These are phyloP conservation scores for Liasis olivaceus DNA, from an alignment of 2,797 vertebrate species.

Conservation along the genomic window DNA sequence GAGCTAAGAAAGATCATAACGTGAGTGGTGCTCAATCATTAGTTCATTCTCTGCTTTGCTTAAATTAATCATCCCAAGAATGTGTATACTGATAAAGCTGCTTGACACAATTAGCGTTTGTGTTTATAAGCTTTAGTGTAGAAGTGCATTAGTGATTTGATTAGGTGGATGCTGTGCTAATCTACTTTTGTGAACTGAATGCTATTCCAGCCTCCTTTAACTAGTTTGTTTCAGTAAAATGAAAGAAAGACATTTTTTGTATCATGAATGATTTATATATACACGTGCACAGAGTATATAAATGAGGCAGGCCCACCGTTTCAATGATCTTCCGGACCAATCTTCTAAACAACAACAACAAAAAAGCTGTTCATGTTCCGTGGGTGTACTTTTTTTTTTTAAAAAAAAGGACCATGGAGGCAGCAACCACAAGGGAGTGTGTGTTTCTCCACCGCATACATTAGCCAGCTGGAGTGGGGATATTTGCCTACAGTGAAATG, in stretches of 20 bases:
- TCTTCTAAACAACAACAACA: not conserved
- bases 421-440: not conserved
- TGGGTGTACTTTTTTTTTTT: not conserved
- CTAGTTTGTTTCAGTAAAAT: not conserved
- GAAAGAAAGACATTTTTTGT: not conserved
- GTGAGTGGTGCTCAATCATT: not conserved
- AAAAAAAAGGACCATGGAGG: not conserved
- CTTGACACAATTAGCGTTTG: not conserved
- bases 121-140: not conserved
- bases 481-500: not conserved
- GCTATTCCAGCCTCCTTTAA: not conserved
- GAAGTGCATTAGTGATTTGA: not conserved
- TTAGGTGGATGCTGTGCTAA: not conserved
- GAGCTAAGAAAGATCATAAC: not conserved
- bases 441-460: not conserved
- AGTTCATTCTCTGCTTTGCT: not conserved
- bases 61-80: not conserved
- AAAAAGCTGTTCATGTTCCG: not conserved
- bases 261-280: not conserved
- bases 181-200: not conserved
- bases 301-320: not conserved
- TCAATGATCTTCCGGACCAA: not conserved
- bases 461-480: not conserved
- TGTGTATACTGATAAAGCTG: not conserved
- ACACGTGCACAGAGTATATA: not conserved